A percentile compares a stretch with the other conserved stretches of the same genome.
Evolutionary conservation across 2,888 invertebrate genomes (phyloP).

Genomic region (Abscondita cerata): DNA sequence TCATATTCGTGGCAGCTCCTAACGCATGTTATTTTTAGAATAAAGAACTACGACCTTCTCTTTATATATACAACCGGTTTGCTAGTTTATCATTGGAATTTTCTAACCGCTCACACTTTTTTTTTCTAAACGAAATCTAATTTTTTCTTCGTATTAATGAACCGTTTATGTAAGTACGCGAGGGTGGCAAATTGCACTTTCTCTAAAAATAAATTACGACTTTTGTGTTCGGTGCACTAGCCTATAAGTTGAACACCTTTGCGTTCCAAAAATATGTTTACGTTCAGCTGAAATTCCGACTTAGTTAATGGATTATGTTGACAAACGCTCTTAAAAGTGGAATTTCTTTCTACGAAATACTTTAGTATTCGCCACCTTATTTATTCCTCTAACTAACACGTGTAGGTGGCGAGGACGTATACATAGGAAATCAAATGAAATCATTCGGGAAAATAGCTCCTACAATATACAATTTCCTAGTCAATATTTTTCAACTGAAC

Average conservation of each 20-base stretch:
- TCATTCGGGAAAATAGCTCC: too few relatives aligned
- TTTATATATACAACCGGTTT: conserved; percentile 41
- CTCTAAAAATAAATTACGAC: conserved; percentile 24
- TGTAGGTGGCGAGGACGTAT: too few relatives aligned
- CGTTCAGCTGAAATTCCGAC: conserved; percentile 15
- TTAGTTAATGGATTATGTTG: conserved; percentile 20
- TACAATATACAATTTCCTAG: too few relatives aligned
- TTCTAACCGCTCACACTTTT: conserved; percentile 6
- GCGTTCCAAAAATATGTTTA: conserved; percentile 19
- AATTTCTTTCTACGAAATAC: too few relatives aligned
- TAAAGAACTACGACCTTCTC: conserved; percentile 42
- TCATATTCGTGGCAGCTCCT: conserved; percentile 33
- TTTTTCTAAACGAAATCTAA: neutral
- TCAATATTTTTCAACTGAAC: too few relatives aligned
- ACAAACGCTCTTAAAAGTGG: conserved; percentile 22
- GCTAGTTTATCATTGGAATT: conserved; percentile 31
- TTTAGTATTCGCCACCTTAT: too few relatives aligned
- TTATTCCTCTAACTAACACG: too few relatives aligned
- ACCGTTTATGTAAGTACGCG: neutral
- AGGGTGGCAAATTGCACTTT: conserved; percentile 10
- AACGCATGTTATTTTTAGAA: conserved; percentile 35
- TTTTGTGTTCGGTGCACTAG: conserved; percentile 27
- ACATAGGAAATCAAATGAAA: too few relatives aligned
- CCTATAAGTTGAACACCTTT: conserved; percentile 25
- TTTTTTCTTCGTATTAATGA: neutral